A percentile compares a stretch with the other conserved stretches of the same genome.
Conservation (phyloP, 1,140 invertebrate genomes). For the Drosophila sechellia region DNA sequence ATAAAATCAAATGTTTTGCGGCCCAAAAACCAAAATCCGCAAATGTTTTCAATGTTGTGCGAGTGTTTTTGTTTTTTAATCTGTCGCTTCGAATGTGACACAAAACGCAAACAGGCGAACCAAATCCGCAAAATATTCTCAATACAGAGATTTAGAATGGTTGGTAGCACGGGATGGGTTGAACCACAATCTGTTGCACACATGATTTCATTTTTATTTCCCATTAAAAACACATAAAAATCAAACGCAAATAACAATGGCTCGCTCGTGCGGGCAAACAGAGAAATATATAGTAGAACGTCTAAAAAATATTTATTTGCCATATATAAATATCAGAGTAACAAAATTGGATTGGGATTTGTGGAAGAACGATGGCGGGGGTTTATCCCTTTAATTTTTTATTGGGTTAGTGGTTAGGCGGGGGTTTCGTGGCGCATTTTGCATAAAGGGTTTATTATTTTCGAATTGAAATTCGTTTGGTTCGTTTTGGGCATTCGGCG, state of each 20-base stretch:
- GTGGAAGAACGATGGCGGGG: background rate
- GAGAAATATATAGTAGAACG: constrained; percentile 33
- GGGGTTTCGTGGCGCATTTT: background rate
- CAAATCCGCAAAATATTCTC: constrained; percentile 61
- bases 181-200: constrained; percentile 79
- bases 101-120: constrained; percentile 27
- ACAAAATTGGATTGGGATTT: constrained; percentile 32
- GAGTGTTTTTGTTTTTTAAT: constrained; percentile 5
- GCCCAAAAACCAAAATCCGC: constrained; percentile 57
- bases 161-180: constrained; percentile 1
- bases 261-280: constrained; percentile 12
- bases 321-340: constrained; percentile 31
- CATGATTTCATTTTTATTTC: constrained; percentile 83
- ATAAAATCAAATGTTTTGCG: constrained; percentile 78
- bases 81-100: constrained; percentile 29
- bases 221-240: constrained; percentile 81
- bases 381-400: constrained; percentile 35
- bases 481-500: constrained; percentile 1
- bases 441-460: constrained; percentile 41
- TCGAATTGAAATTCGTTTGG: constrained; percentile 36
- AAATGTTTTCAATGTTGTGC: constrained; percentile 46
- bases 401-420: constrained; percentile 35
- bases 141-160: constrained; percentile 30
- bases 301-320: constrained; percentile 42
- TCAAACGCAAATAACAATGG: constrained; percentile 63